Percentiles rank a stretch among this genome's conserved stretches.
Conservation (phyloP, 2,888 invertebrate species). For the Alsophila aescularia region DNA sequence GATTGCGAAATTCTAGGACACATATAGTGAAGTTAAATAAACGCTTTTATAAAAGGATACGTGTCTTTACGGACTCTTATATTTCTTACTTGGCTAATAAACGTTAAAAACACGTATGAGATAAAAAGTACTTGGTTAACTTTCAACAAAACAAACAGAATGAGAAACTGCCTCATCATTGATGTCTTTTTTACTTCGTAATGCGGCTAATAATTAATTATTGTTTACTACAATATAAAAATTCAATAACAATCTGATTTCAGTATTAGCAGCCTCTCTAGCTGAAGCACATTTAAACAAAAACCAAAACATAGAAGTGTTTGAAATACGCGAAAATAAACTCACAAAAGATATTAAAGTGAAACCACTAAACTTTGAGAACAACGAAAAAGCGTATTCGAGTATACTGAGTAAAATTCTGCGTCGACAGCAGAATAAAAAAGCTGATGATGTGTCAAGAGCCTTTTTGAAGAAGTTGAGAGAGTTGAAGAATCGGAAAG, state of each 20-base stretch:
- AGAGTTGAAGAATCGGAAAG: neutral
- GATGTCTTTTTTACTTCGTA: too few species aligned
- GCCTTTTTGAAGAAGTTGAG: neutral
- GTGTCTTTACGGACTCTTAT: too few species aligned
- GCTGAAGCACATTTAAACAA: conserved; percentile 12
- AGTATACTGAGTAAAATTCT: conserved; percentile 7
- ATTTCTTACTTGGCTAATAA: too few species aligned
- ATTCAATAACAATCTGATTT: neutral
- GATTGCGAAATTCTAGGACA: too few species aligned
- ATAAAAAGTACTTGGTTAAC: too few species aligned
- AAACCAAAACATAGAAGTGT: conserved; percentile 24
- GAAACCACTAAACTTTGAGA: conserved; percentile 7
- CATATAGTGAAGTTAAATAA: too few species aligned
- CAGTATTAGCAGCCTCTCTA: neutral
- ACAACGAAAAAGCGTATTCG: conserved; percentile 12
- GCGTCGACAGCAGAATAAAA: neutral
- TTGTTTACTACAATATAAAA: too few species aligned
- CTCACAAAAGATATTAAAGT: conserved; percentile 8
- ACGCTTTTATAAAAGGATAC: too few species aligned
- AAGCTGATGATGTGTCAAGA: neutral
- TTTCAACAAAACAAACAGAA: too few species aligned
- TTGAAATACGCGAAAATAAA: conserved; percentile 24
- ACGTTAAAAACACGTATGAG: too few species aligned
- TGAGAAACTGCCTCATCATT: too few species aligned
- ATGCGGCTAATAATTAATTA: too few species aligned